Evolutionary conservation across 2,888 invertebrate species (phyloP).

Genomic region (Eristalis intricaria): DNA sequence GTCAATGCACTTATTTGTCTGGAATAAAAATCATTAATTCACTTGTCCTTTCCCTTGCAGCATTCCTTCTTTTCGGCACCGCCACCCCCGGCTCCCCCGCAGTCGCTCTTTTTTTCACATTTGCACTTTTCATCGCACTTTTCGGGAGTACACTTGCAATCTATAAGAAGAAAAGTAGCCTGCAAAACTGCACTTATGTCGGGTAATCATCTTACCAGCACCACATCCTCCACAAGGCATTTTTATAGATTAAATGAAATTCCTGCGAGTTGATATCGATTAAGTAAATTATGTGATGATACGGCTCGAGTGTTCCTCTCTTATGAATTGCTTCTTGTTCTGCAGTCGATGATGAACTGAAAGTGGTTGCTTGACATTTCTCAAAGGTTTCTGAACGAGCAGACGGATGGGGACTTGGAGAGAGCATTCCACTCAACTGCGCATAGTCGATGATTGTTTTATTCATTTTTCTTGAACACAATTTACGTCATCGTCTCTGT

Average conservation of each 20-base stretch:
- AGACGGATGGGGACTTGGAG: conserved; percentile 2
- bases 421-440: conserved; percentile 23
- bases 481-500: conserved; percentile 8
- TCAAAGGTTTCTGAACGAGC: not conserved
- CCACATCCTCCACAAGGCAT: conserved; percentile 69
- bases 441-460: conserved; percentile 18
- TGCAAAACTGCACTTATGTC: not conserved
- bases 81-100: conserved; percentile 69
- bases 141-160: conserved; percentile 78
- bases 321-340: conserved; percentile 7
- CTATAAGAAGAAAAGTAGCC: conserved; percentile 69
- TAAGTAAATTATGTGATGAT: conserved; percentile 27
- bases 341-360: conserved; percentile 49
- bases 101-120: conserved; percentile 75
- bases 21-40: conserved; percentile 5
- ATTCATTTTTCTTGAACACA: conserved; percentile 32
- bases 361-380: conserved; percentile 20
- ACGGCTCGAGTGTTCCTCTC: not conserved
- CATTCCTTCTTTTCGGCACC: conserved; percentile 73
- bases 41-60: conserved; percentile 71
- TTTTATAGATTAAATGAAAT: conserved; percentile 12
- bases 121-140: conserved; percentile 78
- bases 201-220: conserved; percentile 42
- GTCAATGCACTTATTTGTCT: not conserved
- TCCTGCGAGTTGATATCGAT: conserved; percentile 42